These are phyloP conservation scores for Brachyhypopomus occidentalis DNA, from an alignment of 2,113 vertebrate genomes.

Conservation along the genomic window DNA sequence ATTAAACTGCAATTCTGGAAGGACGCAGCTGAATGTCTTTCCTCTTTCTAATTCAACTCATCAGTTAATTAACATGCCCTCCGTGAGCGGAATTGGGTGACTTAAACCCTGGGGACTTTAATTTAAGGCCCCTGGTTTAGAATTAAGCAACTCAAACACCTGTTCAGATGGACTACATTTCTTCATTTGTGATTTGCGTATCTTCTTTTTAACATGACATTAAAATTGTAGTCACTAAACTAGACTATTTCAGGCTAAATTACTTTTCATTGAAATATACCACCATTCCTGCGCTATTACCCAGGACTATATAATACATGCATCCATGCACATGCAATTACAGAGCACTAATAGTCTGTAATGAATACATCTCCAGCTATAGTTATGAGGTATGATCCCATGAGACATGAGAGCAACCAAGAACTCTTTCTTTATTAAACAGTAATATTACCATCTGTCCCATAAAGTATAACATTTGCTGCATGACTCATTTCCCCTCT, in stretches of 20 bases:
- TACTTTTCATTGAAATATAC: slow-evolving; percentile 45
- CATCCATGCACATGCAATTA: slow-evolving; percentile 38
- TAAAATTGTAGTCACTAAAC: slow-evolving; percentile 33
- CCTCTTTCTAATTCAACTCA: neutral
- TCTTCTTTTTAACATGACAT: slow-evolving; percentile 7
- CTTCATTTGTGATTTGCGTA: slow-evolving; percentile 28
- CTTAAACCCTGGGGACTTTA: neutral
- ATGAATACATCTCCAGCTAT: slow-evolving; percentile 26
- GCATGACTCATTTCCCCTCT: slow-evolving; percentile 28
- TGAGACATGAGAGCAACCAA: slow-evolving; percentile 41
- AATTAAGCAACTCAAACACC: slow-evolving; percentile 9
- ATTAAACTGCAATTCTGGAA: neutral
- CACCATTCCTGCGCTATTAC: slow-evolving; percentile 22
- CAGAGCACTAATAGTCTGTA: slow-evolving; percentile 12
- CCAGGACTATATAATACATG: slow-evolving; percentile 40
- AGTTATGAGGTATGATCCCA: slow-evolving; percentile 32
- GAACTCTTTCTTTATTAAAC: slow-evolving; percentile 49
- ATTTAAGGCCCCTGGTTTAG: neutral
- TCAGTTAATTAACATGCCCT: neutral
- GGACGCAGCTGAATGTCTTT: neutral
- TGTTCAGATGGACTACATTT: neutral
- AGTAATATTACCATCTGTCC: slow-evolving; percentile 46
- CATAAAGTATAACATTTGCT: slow-evolving; percentile 32
- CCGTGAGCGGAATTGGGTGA: neutral
- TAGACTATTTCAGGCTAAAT: slow-evolving; percentile 40